phyloP scores from a whole-genome alignment of 2,797 vertebrate species.

The Alcedo quadribrachys region DNA sequence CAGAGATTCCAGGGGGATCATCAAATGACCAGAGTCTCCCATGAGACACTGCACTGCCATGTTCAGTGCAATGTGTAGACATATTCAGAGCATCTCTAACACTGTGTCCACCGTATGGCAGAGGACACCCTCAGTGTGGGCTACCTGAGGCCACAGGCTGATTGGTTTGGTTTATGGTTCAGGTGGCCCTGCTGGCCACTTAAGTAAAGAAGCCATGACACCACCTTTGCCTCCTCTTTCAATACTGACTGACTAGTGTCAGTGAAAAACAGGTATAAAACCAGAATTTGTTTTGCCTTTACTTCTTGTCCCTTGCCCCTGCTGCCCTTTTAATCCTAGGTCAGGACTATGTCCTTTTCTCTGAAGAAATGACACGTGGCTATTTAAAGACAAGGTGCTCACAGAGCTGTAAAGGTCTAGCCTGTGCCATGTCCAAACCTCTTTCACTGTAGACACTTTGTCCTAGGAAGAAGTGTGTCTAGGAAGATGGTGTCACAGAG shows the following conservation, averaged over 20 bases:
- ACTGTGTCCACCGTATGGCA: background rate
- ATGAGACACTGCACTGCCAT: background rate
- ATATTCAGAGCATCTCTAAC: background rate
- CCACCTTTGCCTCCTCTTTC: background rate
- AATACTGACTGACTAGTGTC: background rate
- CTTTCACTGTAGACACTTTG: background rate
- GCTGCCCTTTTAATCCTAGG: background rate
- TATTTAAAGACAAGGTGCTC: background rate
- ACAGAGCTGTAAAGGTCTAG: background rate
- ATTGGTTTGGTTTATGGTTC: background rate
- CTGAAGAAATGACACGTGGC: background rate
- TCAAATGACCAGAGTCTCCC: background rate
- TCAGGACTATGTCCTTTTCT: background rate
- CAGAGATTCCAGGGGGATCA: background rate
- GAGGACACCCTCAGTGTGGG: background rate
- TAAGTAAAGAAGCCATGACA: background rate
- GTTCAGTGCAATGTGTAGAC: background rate
- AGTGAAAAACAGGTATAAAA: background rate
- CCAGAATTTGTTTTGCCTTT: background rate
- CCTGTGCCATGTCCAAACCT: background rate
- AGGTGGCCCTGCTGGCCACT: background rate
- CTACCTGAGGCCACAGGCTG: background rate
- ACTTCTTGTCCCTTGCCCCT: background rate
- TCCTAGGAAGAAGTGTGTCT: background rate
- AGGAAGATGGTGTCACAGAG: background rate